Conservation (phyloP, 2,113 vertebrate genomes). For the Salvelinus fontinalis region DNA sequence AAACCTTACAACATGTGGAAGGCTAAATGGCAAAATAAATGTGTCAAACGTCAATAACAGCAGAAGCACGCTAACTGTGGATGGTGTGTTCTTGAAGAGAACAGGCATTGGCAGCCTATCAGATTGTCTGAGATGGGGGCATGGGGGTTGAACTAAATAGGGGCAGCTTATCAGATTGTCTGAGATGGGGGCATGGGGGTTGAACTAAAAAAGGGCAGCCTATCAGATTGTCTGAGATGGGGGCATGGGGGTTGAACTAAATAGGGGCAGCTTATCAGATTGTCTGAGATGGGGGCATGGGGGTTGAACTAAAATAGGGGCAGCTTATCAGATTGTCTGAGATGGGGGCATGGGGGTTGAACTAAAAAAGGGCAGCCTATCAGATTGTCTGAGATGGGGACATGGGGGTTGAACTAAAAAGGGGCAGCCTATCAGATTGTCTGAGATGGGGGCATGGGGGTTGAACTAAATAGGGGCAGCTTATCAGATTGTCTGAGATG, state of each 20-base stretch:
- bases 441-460: too few relatives aligned
- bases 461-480: too few relatives aligned
- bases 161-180: neutral
- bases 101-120: neutral
- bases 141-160: neutral
- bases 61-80: neutral
- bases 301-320: neutral
- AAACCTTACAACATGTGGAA: neutral
- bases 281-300: neutral
- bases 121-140: neutral
- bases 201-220: neutral
- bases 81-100: neutral
- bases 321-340: neutral
- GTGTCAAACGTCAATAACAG: neutral
- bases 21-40: neutral
- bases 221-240: neutral
- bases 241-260: too few relatives aligned
- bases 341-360: too few relatives aligned
- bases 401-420: too few relatives aligned
- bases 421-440: too few relatives aligned
- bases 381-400: too few relatives aligned
- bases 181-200: neutral
- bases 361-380: rapidly evolving
- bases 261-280: neutral
- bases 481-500: too few relatives aligned